Evolutionary conservation across 2,797 vertebrate species (phyloP).

Genomic region (Myioborus melanocephalus): DNA sequence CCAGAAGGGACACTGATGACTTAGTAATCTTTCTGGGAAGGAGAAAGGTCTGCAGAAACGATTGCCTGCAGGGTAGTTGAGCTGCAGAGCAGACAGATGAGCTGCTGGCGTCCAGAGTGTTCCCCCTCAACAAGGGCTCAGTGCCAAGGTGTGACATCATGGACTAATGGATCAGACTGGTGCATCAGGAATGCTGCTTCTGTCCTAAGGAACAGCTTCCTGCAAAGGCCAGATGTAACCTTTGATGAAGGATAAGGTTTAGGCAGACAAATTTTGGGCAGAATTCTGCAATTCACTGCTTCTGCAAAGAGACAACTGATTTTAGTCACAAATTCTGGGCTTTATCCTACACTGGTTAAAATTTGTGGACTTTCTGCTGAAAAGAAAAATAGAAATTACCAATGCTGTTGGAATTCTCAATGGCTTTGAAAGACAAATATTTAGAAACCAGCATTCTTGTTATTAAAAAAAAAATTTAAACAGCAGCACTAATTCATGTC

Average conservation of each 20-base stretch:
- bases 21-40: neutral
- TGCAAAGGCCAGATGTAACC: neutral
- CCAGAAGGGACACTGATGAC: neutral
- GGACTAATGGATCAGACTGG: neutral
- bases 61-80: accelerated
- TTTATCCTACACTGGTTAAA: neutral
- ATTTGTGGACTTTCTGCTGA: neutral
- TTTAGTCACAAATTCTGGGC: neutral
- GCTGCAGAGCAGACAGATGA: neutral
- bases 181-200: neutral
- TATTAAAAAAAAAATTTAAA: neutral
- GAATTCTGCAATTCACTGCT: neutral
- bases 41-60: neutral
- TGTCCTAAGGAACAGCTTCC: neutral
- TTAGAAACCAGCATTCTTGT: neutral
- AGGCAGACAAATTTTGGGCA: neutral
- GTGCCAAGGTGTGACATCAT: neutral
- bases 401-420: neutral
- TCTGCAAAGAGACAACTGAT: neutral
- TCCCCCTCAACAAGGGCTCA: neutral
- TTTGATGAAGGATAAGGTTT: neutral
- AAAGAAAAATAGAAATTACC: neutral
- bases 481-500: neutral
- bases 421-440: neutral
- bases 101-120: neutral